A percentile compares a stretch with the other conserved stretches of the same genome.
Conservation (phyloP, 2,797 vertebrate species). For the Glyptemys insculpta region DNA sequence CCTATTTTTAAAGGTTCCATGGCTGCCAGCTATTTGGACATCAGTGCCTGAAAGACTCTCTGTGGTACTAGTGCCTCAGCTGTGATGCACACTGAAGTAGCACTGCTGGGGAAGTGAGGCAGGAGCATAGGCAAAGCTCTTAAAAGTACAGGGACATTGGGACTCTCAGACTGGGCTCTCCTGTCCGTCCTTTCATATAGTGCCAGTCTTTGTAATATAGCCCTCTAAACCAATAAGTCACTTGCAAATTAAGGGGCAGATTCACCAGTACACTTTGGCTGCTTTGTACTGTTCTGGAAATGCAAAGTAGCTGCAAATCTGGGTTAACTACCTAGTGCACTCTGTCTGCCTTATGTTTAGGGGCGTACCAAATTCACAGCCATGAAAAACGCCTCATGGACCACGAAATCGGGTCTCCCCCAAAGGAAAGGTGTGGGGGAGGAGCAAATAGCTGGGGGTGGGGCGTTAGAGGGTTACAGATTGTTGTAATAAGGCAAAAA, state of each 20-base stretch:
- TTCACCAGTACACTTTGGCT: background rate
- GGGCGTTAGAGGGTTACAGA: too few relatives aligned
- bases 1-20: background rate
- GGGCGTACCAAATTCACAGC: too few relatives aligned
- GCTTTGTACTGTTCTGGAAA: rapidly evolving
- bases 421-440: too few relatives aligned
- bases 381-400: too few relatives aligned
- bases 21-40: rapidly evolving
- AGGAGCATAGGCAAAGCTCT: background rate
- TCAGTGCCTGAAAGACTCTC: background rate
- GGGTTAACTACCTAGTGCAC: background rate
- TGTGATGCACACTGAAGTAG: background rate
- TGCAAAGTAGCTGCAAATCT: background rate
- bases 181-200: rapidly evolving
- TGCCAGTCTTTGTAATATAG: background rate
- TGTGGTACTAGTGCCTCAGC: background rate
- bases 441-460: background rate
- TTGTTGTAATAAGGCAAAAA: background rate
- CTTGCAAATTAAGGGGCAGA: background rate
- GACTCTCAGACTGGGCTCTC: background rate
- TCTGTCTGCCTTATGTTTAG: background rate
- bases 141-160: background rate
- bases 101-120: background rate
- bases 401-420: too few relatives aligned
- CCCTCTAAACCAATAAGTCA: background rate